Percentiles rank a stretch among this genome's conserved stretches.
These are phyloP conservation scores for Notospermus geniculatus DNA, from an alignment of 1,140 invertebrate species.

Conservation along the genomic window DNA sequence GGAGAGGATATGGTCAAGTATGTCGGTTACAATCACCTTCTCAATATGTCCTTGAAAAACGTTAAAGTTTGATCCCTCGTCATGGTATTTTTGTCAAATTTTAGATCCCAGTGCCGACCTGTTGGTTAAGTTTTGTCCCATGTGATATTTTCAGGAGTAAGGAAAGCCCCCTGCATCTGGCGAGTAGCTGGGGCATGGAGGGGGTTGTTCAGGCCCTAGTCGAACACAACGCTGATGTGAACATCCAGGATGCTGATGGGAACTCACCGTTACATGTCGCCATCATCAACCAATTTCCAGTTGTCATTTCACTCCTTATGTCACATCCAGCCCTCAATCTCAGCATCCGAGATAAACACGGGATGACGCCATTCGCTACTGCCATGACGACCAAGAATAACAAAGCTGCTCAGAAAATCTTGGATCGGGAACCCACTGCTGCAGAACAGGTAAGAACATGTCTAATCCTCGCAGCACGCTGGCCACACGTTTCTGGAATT, in stretches of 20 bases:
- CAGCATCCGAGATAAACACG: constrained; percentile 76
- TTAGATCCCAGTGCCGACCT: too few species aligned
- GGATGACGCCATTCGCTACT: constrained; percentile 87
- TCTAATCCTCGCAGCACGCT: too few species aligned
- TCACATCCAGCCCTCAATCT: constrained; percentile 81
- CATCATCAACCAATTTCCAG: constrained; percentile 84
- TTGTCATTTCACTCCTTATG: constrained; percentile 80
- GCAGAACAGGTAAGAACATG: constrained; percentile 88
- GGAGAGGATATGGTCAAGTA: constrained; percentile 73
- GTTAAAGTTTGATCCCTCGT: too few species aligned
- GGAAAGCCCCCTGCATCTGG: constrained; percentile 77
- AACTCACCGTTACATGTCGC: constrained; percentile 89
- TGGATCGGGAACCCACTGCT: constrained; percentile 82
- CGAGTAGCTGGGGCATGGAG: constrained; percentile 87
- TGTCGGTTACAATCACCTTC: constrained; percentile 8
- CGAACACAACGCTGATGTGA: constrained; percentile 86
- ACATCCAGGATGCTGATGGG: constrained; percentile 77
- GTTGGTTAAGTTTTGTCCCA: too few species aligned
- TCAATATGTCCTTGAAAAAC: neutral
- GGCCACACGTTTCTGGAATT: too few species aligned
- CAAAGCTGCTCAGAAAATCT: constrained; percentile 86
- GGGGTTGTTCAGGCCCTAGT: constrained; percentile 82
- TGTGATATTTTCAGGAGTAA: constrained; percentile 49
- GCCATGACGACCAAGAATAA: constrained; percentile 86
- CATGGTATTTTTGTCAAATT: too few species aligned